phyloP scores from a whole-genome alignment of 2,888 invertebrate genomes.

The Protophormia terraenovae region DNA sequence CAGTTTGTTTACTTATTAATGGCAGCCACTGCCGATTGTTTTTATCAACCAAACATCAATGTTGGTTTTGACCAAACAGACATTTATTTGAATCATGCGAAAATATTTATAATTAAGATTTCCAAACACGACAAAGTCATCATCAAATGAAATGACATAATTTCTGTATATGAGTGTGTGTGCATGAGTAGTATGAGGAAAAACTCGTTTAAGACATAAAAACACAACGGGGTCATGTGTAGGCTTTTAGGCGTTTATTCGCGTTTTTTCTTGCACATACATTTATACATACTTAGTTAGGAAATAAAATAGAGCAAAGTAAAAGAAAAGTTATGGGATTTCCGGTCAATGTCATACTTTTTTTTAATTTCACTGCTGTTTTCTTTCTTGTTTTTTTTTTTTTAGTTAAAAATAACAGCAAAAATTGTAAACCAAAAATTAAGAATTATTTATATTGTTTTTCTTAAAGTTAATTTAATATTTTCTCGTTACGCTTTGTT shows the following conservation, averaged over 20 bases:
- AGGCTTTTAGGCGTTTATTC: not conserved
- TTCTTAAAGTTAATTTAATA: not conserved
- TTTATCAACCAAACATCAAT: not conserved
- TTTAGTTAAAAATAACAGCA: not conserved
- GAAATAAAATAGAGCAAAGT: not conserved
- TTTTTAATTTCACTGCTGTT: not conserved
- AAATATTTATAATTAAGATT: slow-evolving; percentile 51
- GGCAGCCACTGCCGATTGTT: not conserved
- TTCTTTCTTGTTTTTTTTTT: not conserved
- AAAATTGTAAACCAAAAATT: not conserved
- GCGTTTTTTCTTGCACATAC: not conserved
- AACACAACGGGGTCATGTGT: not conserved
- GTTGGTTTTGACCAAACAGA: not conserved
- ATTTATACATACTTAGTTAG: not conserved
- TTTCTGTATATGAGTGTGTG: not conserved
- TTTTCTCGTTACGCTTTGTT: not conserved
- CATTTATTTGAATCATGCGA: not conserved
- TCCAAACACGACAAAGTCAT: slow-evolving; percentile 20
- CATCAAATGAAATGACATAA: slow-evolving; percentile 38
- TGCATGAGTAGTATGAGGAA: not conserved
- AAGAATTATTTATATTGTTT: not conserved
- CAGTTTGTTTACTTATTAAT: too few relatives aligned
- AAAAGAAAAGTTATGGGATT: not conserved
- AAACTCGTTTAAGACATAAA: not conserved
- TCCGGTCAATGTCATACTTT: slow-evolving; percentile 48